A percentile compares a stretch with the other conserved stretches of the same genome.
Evolutionary conservation across 2,888 invertebrate genomes (phyloP).

Genomic region (Noctuana brunneofusca): DNA sequence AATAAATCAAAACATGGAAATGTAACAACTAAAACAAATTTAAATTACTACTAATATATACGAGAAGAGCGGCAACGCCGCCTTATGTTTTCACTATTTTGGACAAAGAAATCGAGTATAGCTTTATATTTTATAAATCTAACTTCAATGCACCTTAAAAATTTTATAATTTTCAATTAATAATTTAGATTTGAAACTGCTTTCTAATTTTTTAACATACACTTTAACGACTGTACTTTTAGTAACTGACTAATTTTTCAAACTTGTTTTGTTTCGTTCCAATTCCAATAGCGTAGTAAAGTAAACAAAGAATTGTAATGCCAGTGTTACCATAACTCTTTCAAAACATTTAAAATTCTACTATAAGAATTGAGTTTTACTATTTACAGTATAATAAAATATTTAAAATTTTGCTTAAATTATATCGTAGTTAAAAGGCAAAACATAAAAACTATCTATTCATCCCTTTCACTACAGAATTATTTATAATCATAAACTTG

Average conservation of each 20-base stretch:
- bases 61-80: constrained; percentile 74
- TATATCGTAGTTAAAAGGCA: too few relatives aligned
- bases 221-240: constrained; percentile 35
- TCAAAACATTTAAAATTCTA: constrained; percentile 40
- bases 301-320: constrained; percentile 58
- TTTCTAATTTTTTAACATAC: constrained; percentile 1
- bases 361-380: constrained; percentile 17
- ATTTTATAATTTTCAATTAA: constrained; percentile 16
- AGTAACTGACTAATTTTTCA: constrained; percentile 50
- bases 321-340: constrained; percentile 50
- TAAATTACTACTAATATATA: constrained; percentile 12
- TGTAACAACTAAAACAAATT: neutral
- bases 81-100: constrained; percentile 48
- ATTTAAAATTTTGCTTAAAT: too few relatives aligned
- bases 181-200: constrained; percentile 2
- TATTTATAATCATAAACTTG: too few relatives aligned
- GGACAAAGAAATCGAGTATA: constrained; percentile 63
- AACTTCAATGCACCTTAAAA: constrained; percentile 18
- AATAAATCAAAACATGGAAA: constrained; percentile 12
- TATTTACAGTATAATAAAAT: too few relatives aligned
- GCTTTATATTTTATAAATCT: neutral
- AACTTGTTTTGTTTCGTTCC: constrained; percentile 61
- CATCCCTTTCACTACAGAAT: too few relatives aligned
- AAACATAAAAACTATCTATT: too few relatives aligned
- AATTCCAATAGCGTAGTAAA: constrained; percentile 45